These are phyloP conservation scores for Spatula versicolor DNA, from an alignment of 2,797 vertebrate genomes.

Conservation along the genomic window DNA sequence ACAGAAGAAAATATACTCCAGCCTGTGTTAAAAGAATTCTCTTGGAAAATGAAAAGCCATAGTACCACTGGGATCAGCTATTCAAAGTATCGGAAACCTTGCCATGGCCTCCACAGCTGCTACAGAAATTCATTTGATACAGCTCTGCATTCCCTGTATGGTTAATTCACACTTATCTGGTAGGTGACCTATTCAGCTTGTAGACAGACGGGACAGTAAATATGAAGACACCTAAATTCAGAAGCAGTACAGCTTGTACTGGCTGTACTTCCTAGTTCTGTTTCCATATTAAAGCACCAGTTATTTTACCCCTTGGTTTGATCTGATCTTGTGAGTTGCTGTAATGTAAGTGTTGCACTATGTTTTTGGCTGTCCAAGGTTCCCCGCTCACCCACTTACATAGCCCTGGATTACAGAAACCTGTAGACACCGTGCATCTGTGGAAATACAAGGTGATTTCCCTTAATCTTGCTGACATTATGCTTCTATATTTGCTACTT, in stretches of 20 bases:
- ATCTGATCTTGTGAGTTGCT: background rate
- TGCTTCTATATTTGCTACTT: background rate
- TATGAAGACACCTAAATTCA: background rate
- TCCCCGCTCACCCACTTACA: background rate
- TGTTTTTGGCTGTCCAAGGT: background rate
- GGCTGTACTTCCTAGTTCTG: background rate
- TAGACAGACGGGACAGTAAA: background rate
- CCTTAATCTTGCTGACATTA: background rate
- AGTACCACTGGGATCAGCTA: background rate
- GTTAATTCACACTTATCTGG: slow-evolving; percentile 14
- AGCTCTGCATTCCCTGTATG: background rate
- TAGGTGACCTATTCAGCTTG: background rate
- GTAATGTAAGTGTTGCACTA: background rate
- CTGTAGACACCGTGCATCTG: background rate
- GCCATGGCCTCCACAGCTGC: slow-evolving; percentile 28
- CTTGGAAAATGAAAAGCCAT: slow-evolving; percentile 24
- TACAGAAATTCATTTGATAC: slow-evolving; percentile 25
- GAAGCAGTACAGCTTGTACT: background rate
- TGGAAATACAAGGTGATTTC: background rate
- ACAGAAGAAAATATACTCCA: slow-evolving; percentile 1
- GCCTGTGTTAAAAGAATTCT: slow-evolving; percentile 8
- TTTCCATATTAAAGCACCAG: background rate
- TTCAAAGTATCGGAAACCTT: slow-evolving; percentile 27
- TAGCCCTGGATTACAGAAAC: background rate
- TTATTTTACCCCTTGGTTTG: background rate